Conservation (phyloP, 2,888 invertebrate species). For the Ametastegia equiseti region DNA sequence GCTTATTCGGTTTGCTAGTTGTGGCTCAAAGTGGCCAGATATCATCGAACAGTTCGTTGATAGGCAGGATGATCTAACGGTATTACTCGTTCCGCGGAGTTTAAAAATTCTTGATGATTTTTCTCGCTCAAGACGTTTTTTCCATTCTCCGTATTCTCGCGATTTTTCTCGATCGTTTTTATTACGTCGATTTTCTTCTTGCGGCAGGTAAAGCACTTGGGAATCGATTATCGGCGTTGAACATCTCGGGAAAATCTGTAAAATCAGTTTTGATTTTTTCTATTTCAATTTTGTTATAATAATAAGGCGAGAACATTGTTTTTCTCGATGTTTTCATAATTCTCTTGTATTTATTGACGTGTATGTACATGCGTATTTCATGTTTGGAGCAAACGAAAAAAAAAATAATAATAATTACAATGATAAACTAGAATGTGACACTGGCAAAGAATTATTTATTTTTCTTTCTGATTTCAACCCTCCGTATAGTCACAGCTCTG, state of each 20-base stretch:
- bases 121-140: not conserved
- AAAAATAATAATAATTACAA: no score
- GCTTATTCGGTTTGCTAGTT: not conserved
- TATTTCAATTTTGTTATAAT: no score
- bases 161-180: not conserved
- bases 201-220: not conserved
- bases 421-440: no score
- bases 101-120: not conserved
- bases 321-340: no score
- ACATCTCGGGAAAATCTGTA: slow-evolving; percentile 10
- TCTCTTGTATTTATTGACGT: no score
- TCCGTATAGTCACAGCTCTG: no score
- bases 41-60: not conserved
- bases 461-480: no score
- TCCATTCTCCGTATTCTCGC: not conserved
- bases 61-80: not conserved
- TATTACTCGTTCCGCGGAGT: not conserved
- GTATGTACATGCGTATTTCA: no score
- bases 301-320: no score
- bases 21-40: not conserved
- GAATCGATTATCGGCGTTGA: slow-evolving; percentile 5
- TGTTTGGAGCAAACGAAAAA: no score
- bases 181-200: not conserved
- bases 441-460: no score
- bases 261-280: not conserved